These are phyloP conservation scores for Cepaea hortensis DNA, from an alignment of 2,888 invertebrate genomes.

Conservation along the genomic window DNA sequence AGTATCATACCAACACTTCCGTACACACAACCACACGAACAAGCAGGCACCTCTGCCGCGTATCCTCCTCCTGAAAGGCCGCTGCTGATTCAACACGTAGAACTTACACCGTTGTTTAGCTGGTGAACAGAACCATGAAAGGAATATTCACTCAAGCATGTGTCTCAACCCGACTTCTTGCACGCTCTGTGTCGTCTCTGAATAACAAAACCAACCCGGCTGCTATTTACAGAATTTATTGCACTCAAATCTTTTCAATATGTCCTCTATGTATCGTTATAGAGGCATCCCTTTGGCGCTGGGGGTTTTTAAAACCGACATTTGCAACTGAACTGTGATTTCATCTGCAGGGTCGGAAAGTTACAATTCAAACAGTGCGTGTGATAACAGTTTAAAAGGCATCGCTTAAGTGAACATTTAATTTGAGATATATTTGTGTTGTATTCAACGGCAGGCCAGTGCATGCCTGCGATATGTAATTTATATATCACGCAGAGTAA, in stretches of 20 bases:
- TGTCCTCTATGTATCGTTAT: neutral
- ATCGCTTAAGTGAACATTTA: too few relatives aligned
- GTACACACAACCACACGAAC: neutral
- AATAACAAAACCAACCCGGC: neutral
- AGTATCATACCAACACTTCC: neutral
- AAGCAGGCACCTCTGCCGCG: neutral
- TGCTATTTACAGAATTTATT: constrained; percentile 6
- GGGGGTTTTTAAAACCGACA: too few relatives aligned
- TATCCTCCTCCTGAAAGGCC: neutral
- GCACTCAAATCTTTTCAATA: neutral
- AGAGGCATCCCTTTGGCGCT: too few relatives aligned
- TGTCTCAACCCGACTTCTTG: neutral
- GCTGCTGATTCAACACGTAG: neutral
- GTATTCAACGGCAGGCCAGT: too few relatives aligned
- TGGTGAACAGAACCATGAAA: neutral
- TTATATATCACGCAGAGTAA: too few relatives aligned
- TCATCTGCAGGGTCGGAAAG: too few relatives aligned
- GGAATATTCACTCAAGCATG: constrained; percentile 2
- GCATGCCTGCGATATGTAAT: too few relatives aligned
- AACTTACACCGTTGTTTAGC: neutral
- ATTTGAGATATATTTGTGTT: too few relatives aligned
- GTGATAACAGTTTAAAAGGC: too few relatives aligned
- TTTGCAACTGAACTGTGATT: too few relatives aligned
- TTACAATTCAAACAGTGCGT: too few relatives aligned
- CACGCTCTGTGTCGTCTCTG: neutral